These are phyloP conservation scores for Mormyrops attenuatus DNA, from an alignment of 2,797 vertebrate genomes.

Conservation along the genomic window DNA sequence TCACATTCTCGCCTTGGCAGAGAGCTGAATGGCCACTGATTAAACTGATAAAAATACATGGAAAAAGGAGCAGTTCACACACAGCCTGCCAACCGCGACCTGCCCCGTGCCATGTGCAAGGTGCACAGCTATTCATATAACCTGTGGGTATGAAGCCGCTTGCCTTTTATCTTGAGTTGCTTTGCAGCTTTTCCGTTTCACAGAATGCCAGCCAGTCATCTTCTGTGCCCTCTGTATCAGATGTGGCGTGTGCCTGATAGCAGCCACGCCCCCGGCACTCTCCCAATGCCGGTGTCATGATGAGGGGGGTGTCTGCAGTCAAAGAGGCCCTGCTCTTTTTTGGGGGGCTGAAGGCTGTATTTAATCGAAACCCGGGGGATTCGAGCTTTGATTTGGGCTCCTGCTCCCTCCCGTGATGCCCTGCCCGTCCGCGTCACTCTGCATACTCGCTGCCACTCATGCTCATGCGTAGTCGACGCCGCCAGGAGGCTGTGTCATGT, in stretches of 20 bases:
- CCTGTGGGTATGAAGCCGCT: neutral
- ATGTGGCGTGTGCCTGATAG: neutral
- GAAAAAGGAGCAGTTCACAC: neutral
- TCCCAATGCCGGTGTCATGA: neutral
- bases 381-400: neutral
- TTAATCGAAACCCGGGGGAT: neutral
- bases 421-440: neutral
- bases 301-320: neutral
- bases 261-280: neutral
- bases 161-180: neutral
- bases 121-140: neutral
- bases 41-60: neutral
- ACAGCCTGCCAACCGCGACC: neutral
- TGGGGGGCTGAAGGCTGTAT: neutral
- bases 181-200: neutral
- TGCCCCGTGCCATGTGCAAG: neutral
- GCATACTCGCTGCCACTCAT: neutral
- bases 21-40: slow-evolving; percentile 27
- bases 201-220: neutral
- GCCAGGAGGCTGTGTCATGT: slow-evolving; percentile 19
- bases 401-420: neutral
- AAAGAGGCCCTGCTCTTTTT: neutral
- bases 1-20: slow-evolving; percentile 34
- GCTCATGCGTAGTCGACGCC: neutral
- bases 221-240: neutral